Conservation (phyloP, 1,140 invertebrate genomes). For the Trichonephila inaurata region DNA sequence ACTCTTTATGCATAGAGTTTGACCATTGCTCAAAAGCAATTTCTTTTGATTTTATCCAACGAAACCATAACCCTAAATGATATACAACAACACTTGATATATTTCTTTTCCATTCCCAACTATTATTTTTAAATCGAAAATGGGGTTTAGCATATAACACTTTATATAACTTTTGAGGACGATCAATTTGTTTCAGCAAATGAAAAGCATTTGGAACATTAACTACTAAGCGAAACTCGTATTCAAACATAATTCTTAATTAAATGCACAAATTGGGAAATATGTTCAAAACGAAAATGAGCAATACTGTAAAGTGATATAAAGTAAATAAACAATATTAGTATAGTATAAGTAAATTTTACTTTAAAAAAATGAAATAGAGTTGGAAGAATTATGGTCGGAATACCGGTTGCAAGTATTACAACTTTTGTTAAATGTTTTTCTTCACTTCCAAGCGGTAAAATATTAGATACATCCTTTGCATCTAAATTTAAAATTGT, state of each 20-base stretch:
- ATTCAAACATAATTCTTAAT: constrained; percentile 26
- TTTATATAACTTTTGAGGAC: not conserved
- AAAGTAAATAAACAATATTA: too few species aligned
- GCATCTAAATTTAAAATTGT: too few species aligned
- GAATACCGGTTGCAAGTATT: not conserved
- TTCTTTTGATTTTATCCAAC: constrained; percentile 32
- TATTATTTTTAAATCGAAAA: not conserved
- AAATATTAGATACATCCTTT: not conserved
- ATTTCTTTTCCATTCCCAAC: not conserved
- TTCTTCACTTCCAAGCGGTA: not conserved
- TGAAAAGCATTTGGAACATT: not conserved
- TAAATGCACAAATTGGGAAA: not conserved
- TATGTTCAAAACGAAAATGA: not conserved
- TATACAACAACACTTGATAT: not conserved
- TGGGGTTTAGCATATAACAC: constrained; percentile 13
- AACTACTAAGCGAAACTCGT: constrained; percentile 28
- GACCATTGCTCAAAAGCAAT: constrained; percentile 26
- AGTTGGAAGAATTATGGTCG: not conserved
- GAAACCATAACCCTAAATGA: constrained; percentile 20
- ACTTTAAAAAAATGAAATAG: not conserved
- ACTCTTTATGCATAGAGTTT: not conserved
- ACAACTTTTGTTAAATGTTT: not conserved
- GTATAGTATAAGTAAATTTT: too few species aligned
- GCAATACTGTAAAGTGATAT: too few species aligned
- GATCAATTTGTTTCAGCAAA: not conserved